Evolutionary conservation across 2,113 vertebrate genomes (phyloP), one percentile per base, ranked within the genome.

Genomic region (Himantopus leucocephalus): DNA sequence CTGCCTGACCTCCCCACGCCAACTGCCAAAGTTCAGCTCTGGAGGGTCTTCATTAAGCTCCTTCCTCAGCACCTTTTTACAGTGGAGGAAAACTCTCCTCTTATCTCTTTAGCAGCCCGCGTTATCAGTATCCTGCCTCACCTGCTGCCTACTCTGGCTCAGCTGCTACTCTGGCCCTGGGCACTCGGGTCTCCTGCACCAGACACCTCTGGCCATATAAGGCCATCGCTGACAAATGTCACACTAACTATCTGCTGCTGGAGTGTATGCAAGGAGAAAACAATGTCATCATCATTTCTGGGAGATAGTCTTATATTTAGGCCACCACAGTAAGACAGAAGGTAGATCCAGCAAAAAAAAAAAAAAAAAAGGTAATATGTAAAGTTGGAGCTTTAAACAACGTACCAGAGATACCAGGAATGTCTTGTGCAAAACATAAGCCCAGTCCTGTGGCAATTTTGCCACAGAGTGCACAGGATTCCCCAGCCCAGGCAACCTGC

Each of bases 381-480:
- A 55, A 55, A n/a, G n/a, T 56, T 8, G 5, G n/a, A 83, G 35
- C 53, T 85, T 68, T 77, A 60, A 86, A 37, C 8, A 43, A 14
- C 4, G 6, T n/a, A 52, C 9, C 14, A 56, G 73, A 60, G 23
- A 24, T 27, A 21, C 6, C 55, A 71, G 52, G 27, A 67, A 70
- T 17, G 11, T 8, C 21, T 62, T 19, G 8, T 50, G 21, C 3
- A 50, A 67, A 72, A 18, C 0, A 0, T 20, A 76, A 9, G 16
- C 22, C 3, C 14, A 45, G 7, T 17, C 14, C 13, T 21, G 18
- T 3, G 5, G 37, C 34, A 29, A 20, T 30, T 74, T 30, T 82
- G 9, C 59, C 41, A 29, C 2, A 0, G 15, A 79, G 12, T 0
- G 3, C 23, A 8, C 8, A 11, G 35, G 52, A 71, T 17, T 78